Evolutionary conservation across 2,113 vertebrate genomes (phyloP).

Genomic region (pig (Sus scrofa)): T2T-Sscrofa CM000819.6:110114001-110114500

Average conservation of each 20-base stretch:
- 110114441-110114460: fast-evolving
- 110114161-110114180: neutral
- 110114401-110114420: neutral
- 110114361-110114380: neutral
- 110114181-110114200: neutral
- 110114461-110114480: neutral
- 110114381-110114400: neutral
- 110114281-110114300: neutral
- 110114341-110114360: fast-evolving
- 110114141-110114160: neutral
- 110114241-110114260: neutral
- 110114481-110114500: neutral
- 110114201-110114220: no score
- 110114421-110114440: no score
- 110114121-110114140: neutral
- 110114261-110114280: neutral
- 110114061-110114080: neutral
- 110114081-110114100: neutral
- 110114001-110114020: neutral
- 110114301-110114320: no score
- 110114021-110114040: neutral
- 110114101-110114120: neutral
- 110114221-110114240: neutral
- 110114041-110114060: neutral
- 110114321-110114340: neutral